Percentiles rank a stretch among this genome's conserved stretches.
Evolutionary conservation across 2,888 invertebrate species (phyloP).

Genomic region (Teinopalpus imperialis): DNA sequence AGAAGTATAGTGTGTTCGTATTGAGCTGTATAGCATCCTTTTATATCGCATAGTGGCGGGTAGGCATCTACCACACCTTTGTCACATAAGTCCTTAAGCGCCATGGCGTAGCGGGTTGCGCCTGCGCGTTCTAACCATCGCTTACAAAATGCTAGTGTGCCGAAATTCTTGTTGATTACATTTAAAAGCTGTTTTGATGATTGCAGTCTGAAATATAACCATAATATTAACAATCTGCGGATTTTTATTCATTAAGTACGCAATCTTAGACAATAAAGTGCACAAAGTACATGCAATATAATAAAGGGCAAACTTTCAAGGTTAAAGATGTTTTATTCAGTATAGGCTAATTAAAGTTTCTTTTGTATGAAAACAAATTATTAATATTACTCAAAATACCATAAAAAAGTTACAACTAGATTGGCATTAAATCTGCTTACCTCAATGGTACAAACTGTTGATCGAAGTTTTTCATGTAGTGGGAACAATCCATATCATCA

Average conservation of each 20-base stretch:
- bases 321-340: no score
- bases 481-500: constrained; percentile 99
- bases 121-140: constrained; percentile 99
- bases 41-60: constrained; percentile 98
- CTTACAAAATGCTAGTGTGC: constrained; percentile 98
- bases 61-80: constrained; percentile 99
- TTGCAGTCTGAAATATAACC: constrained; percentile 90
- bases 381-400: no score
- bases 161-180: constrained; percentile 97
- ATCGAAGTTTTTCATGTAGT: constrained; percentile 99
- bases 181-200: constrained; percentile 96
- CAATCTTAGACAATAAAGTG: no score
- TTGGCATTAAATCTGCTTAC: no score
- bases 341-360: no score
- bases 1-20: constrained; percentile 99
- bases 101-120: constrained; percentile 98
- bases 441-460: constrained; percentile 94
- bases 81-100: constrained; percentile 98
- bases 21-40: constrained; percentile 99
- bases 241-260: no score
- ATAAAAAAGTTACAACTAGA: no score
- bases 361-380: no score
- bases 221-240: no score
- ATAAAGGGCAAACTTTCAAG: no score
- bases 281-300: no score